Conservation (phyloP, 2,797 vertebrate genomes). For the Sebastes miniatus region DNA sequence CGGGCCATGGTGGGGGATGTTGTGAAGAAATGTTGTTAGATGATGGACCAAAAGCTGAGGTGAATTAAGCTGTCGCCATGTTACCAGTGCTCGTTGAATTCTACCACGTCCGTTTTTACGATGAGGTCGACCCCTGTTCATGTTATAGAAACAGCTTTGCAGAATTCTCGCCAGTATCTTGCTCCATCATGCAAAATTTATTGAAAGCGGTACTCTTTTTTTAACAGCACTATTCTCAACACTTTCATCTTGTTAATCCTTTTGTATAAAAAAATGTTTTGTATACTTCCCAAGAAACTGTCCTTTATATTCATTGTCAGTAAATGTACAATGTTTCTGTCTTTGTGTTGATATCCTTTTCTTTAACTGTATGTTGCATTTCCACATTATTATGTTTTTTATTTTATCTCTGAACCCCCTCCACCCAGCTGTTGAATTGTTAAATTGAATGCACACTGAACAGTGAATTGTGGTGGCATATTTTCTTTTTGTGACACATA, state of each 20-base stretch:
- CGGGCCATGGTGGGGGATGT: conserved; percentile 43
- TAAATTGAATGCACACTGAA: conserved; percentile 52
- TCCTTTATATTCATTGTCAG: conserved; percentile 62
- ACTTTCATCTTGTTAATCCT: conserved; percentile 63
- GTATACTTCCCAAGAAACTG: conserved; percentile 65
- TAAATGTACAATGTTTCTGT: conserved; percentile 58
- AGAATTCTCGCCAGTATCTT: conserved; percentile 69
- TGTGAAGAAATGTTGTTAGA: conserved; percentile 54
- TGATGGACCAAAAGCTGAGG: conserved; percentile 71
- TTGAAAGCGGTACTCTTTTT: conserved; percentile 55
- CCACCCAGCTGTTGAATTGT: conserved; percentile 34
- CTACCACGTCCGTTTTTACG: conserved; percentile 79
- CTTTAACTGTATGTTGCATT: conserved; percentile 47
- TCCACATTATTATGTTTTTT: conserved; percentile 21
- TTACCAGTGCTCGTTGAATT: conserved; percentile 81
- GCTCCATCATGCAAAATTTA: conserved; percentile 36
- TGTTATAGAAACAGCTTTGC: conserved; percentile 80
- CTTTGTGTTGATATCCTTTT: conserved; percentile 40
- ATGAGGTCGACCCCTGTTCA: conserved; percentile 68
- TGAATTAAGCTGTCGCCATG: conserved; percentile 70
- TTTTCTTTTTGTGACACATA: neutral
- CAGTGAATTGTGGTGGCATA: conserved; percentile 48
- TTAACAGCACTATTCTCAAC: conserved; percentile 64
- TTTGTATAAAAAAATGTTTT: conserved; percentile 70
- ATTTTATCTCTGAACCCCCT: conserved; percentile 24